Evolutionary conservation across 2,113 vertebrate species (phyloP), one percentile per base, ranked within the genome.

Genomic region (Chlorodrepanis virens): DNA sequence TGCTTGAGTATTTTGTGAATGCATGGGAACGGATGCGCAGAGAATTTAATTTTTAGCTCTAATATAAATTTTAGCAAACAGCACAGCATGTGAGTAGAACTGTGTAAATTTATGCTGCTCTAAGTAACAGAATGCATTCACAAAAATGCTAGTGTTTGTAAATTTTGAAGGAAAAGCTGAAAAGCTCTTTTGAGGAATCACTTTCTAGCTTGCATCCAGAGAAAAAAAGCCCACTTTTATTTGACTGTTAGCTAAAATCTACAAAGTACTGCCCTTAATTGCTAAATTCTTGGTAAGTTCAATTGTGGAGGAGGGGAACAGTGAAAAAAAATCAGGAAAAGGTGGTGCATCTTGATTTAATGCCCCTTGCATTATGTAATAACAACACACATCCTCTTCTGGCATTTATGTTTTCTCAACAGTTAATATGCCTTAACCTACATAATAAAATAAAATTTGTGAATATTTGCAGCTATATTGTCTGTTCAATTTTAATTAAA

Each of bases 401-500:
- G 20, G 14, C 21, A 80, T 49, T 40, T 72, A 42, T 11, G 6
- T 76, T 77, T 79, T 74, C 45, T 92, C 14, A 84, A 37, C 12
- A 24, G 21, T 72, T 57, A 79, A 27, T 42, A 90, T 44, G 8
- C 14, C 18, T 14, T 67, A 78, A 71, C 23, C 13, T 37, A 56
- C 75, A 45, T 57, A 61, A 61, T 61, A 71, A 87, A 89, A 83
- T 54, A 72, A 89, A 50, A 25, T 64, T 64, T 23, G 10, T 39
- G 65, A 85, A 74, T 88, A 71, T 89, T 87, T 94, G 57, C 11
- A 31, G 6, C 40, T 63, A 27, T 37, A 35, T 60, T 81, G 11
- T 13, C 28, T 72, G 35, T 77, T 90, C 74, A 83, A 74, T 87
- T 77, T 92, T 84, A 68, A 92, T 84, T 87, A 28, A 75, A 89